Evolutionary conservation across 2,113 vertebrate species (phyloP).

Genomic region (Bos indicus): DNA sequence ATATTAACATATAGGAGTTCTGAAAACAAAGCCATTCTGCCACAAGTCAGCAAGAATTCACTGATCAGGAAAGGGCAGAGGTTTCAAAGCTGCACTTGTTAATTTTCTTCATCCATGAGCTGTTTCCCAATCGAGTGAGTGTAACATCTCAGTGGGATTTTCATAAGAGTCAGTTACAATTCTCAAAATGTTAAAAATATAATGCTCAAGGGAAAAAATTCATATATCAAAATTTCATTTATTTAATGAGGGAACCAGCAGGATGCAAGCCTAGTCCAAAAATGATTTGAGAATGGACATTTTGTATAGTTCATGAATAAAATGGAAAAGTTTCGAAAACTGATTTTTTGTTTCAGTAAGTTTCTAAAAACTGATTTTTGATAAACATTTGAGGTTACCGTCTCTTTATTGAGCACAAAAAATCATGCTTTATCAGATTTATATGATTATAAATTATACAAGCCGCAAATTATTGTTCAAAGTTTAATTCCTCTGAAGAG

Average conservation of each 20-base stretch:
- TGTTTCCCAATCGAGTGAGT: not conserved
- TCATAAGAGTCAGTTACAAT: not conserved
- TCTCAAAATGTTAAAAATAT: not conserved
- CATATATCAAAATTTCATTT: not conserved
- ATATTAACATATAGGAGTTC: not conserved
- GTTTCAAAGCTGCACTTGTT: not conserved
- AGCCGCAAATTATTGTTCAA: not conserved
- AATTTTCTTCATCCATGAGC: not conserved
- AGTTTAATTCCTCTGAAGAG: not conserved
- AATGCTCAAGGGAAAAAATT: not conserved
- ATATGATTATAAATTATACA: not conserved
- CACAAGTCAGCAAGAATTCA: not conserved
- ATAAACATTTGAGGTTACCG: not conserved
- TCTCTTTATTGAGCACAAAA: not conserved
- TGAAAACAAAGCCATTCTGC: not conserved
- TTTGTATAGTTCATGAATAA: not conserved
- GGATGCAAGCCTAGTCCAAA: not conserved
- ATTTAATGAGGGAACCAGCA: not conserved
- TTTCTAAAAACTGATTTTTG: not conserved
- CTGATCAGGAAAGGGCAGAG: not conserved
- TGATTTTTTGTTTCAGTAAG: not conserved
- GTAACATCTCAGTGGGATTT: not conserved
- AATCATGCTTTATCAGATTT: not conserved
- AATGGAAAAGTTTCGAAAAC: not conserved
- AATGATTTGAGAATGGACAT: not conserved